phyloP scores from a whole-genome alignment of 2,113 vertebrate genomes.

The Zosterops borbonicus region DNA sequence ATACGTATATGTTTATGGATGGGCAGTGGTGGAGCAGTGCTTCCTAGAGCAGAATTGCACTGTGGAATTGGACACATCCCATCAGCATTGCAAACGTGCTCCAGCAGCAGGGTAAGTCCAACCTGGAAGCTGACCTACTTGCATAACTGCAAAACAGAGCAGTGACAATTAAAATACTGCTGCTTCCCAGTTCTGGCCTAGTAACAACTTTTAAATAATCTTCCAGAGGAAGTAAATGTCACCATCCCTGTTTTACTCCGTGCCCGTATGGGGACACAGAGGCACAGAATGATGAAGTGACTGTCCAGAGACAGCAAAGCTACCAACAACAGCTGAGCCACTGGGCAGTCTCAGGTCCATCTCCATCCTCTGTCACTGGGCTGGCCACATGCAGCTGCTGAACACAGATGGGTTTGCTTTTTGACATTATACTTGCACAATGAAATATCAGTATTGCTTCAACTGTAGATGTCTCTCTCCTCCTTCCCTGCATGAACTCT shows the following conservation, averaged over 20 bases:
- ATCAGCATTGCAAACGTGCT: not conserved
- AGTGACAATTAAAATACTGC: not conserved
- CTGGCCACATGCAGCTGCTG: not conserved
- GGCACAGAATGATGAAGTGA: not conserved
- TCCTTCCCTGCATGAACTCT: not conserved
- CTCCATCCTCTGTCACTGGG: not conserved
- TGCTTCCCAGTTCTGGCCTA: not conserved
- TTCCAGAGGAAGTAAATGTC: not conserved
- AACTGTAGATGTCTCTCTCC: not conserved
- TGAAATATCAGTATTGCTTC: not conserved
- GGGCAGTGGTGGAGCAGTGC: not conserved
- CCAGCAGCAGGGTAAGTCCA: not conserved
- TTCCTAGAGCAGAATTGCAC: not conserved
- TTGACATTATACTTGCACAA: not conserved
- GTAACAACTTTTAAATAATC: not conserved
- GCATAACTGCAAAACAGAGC: not conserved
- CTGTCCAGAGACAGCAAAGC: not conserved
- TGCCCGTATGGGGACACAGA: not conserved
- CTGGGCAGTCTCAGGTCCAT: rapidly evolving
- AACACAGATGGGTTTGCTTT: not conserved
- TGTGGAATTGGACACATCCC: not conserved
- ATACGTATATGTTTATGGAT: not conserved
- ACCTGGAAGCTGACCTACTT: conserved; percentile 24
- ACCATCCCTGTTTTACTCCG: not conserved
- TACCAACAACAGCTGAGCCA: not conserved